phyloP scores from a whole-genome alignment of 2,797 vertebrate species.

The Gallinago solitaria region DNA sequence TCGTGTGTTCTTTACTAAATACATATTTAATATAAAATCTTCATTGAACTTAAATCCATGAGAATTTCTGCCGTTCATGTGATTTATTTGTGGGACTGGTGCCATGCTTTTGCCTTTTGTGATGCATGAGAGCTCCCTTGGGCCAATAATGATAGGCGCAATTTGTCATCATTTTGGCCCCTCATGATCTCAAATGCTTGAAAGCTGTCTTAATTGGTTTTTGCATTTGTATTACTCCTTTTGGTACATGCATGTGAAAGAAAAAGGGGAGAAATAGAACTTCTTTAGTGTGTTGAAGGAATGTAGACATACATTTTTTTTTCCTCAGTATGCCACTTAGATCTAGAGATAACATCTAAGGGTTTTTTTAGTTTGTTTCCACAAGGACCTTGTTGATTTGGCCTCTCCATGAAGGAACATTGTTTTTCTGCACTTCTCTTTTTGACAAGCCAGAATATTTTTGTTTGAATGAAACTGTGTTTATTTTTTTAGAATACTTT shows the following conservation, averaged over 20 bases:
- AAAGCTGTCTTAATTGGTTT: not conserved
- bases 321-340: not conserved
- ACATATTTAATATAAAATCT: not conserved
- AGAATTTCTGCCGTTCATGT: not conserved
- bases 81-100: not conserved
- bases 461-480: not conserved
- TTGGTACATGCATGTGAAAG: not conserved
- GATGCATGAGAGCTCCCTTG: not conserved
- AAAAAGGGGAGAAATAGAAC: not conserved
- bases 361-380: not conserved
- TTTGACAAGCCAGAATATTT: not conserved
- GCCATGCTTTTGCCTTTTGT: not conserved
- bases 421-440: not conserved
- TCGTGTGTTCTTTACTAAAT: not conserved
- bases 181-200: not conserved
- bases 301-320: not conserved
- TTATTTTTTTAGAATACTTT: not conserved
- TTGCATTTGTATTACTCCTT: not conserved
- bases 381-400: not conserved
- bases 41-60: not conserved
- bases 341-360: not conserved
- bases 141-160: not conserved
- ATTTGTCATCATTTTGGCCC: not conserved
- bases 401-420: not conserved
- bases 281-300: not conserved